phyloP scores from a whole-genome alignment of 2,113 vertebrate genomes.

The Chiloscyllium plagiosum region DNA sequence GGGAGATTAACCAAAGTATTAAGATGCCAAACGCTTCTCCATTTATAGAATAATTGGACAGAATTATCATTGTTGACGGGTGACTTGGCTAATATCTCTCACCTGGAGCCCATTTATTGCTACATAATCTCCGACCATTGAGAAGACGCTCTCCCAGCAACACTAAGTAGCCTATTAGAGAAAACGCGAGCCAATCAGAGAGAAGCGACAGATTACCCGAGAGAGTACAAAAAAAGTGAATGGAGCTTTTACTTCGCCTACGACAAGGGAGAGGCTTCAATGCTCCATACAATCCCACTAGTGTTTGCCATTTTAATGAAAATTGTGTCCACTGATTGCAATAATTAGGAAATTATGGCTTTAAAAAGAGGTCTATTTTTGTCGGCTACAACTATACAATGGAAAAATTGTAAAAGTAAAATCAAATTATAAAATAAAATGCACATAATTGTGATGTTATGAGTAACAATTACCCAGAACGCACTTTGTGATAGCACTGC shows the following conservation, averaged over 20 bases:
- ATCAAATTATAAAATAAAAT: not conserved
- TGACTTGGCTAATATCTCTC: slow-evolving; percentile 34
- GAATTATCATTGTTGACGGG: slow-evolving; percentile 35
- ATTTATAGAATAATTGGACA: slow-evolving; percentile 36
- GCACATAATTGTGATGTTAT: not conserved
- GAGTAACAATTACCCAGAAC: slow-evolving; percentile 19
- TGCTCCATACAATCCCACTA: slow-evolving; percentile 17
- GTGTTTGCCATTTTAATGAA: slow-evolving; percentile 13
- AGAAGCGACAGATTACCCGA: slow-evolving; percentile 28
- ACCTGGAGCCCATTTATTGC: slow-evolving; percentile 35
- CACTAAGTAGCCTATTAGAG: slow-evolving; percentile 36
- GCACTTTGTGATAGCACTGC: slow-evolving; percentile 21
- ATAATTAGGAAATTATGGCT: not conserved
- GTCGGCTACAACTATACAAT: not conserved
- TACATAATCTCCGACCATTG: slow-evolving; percentile 30
- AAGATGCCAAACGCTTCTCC: slow-evolving; percentile 34
- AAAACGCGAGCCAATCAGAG: slow-evolving; percentile 29
- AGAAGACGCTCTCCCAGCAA: slow-evolving; percentile 28
- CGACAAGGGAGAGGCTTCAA: not conserved
- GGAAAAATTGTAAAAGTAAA: not conserved
- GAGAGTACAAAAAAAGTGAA: slow-evolving; percentile 33
- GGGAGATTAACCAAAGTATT: slow-evolving; percentile 33
- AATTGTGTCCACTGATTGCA: slow-evolving; percentile 5
- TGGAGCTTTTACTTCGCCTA: slow-evolving; percentile 31
- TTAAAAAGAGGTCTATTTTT: slow-evolving; percentile 31